phyloP scores from a whole-genome alignment of 2,888 invertebrate genomes.

The Zeuzera pyrina region DNA sequence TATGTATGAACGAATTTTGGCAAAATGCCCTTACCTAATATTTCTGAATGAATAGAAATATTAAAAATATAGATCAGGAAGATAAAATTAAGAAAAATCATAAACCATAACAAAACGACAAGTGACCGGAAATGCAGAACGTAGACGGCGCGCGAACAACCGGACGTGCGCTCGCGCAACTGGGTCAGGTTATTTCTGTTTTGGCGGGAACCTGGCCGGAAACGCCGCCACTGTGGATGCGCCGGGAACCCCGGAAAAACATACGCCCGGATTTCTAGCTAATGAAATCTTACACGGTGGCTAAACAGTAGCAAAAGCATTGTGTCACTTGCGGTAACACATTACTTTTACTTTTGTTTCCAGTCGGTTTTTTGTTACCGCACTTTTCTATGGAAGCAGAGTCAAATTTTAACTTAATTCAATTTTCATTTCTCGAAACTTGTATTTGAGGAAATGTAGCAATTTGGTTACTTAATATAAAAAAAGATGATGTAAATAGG shows the following conservation, averaged over 20 bases:
- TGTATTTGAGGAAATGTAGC: constrained; percentile 38
- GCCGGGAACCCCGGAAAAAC: constrained; percentile 67
- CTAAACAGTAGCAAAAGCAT: constrained; percentile 36
- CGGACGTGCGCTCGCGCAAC: constrained; percentile 61
- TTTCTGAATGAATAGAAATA: too few species aligned
- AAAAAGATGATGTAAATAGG: constrained; percentile 27
- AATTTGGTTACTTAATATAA: constrained; percentile 28
- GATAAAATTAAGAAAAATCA: constrained; percentile 32
- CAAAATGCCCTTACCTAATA: too few species aligned
- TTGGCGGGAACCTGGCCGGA: constrained; percentile 73
- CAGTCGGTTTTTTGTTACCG: constrained; percentile 19
- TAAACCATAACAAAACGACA: constrained; percentile 66
- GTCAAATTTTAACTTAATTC: constrained; percentile 36
- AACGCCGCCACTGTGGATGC: constrained; percentile 65
- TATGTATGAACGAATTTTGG: too few species aligned
- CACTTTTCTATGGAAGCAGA: constrained; percentile 48
- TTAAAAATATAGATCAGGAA: too few species aligned
- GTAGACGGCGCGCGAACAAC: constrained; percentile 39
- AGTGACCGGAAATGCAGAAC: constrained; percentile 67
- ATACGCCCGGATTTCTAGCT: constrained; percentile 63
- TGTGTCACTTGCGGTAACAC: constrained; percentile 32
- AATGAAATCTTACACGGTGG: constrained; percentile 59
- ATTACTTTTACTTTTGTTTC: too few species aligned
- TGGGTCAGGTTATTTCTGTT: constrained; percentile 72
- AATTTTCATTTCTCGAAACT: constrained; percentile 31